A percentile compares a stretch with the other conserved stretches of the same genome.
These are phyloP conservation scores for Smutsia temminckii DNA, from an alignment of 2,797 vertebrate genomes.

Conservation along the genomic window DNA sequence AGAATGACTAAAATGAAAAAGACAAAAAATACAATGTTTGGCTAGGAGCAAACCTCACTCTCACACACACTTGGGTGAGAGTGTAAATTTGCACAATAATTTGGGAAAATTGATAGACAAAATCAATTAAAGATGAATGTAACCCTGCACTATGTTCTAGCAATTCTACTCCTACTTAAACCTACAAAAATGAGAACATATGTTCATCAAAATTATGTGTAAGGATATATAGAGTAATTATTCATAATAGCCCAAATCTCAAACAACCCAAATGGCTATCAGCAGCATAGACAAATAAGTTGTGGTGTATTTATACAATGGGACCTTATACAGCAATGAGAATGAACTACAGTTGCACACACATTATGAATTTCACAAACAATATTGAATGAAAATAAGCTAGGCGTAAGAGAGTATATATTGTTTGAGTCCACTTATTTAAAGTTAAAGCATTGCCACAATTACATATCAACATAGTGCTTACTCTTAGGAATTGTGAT, in stretches of 20 bases:
- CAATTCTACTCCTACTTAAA: not conserved
- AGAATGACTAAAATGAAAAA: conserved; percentile 2
- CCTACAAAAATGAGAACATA: not conserved
- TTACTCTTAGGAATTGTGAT: not conserved
- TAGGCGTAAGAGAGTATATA: not conserved
- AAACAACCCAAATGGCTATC: not conserved
- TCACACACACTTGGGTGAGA: not conserved
- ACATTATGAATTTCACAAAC: not conserved
- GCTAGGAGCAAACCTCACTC: not conserved
- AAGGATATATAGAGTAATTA: not conserved
- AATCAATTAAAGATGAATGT: not conserved
- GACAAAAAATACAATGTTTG: not conserved
- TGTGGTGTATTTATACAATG: not conserved
- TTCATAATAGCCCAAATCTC: not conserved
- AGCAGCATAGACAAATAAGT: not conserved
- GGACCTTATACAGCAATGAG: not conserved
- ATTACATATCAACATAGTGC: not conserved
- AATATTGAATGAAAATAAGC: conserved; percentile 4
- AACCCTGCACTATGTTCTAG: not conserved
- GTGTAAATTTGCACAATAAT: not conserved
- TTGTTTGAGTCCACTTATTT: not conserved
- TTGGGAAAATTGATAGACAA: not conserved
- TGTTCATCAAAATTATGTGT: not conserved
- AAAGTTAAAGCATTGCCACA: not conserved
- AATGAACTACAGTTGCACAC: not conserved